phyloP scores from a whole-genome alignment of 2,113 vertebrate species.

The Sitta europaea region DNA sequence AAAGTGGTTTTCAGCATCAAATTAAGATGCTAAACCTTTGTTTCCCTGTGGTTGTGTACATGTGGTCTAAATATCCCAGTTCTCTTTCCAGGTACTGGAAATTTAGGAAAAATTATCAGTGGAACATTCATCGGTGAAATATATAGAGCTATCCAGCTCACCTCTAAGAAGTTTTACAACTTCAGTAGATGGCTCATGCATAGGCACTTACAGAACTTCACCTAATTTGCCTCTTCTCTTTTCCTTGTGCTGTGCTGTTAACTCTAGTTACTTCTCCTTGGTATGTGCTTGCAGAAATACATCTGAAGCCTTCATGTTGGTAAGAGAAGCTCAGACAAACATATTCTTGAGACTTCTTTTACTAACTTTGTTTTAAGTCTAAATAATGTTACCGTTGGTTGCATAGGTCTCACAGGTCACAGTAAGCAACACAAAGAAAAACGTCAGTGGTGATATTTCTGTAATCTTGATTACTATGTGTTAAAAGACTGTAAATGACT shows the following conservation, averaged over 20 bases:
- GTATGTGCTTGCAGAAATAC: neutral
- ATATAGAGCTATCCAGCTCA: neutral
- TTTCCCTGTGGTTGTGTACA: neutral
- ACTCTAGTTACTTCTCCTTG: neutral
- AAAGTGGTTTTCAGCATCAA: neutral
- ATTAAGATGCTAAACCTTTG: neutral
- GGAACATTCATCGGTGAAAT: neutral
- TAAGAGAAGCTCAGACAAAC: neutral
- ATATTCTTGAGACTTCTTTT: neutral
- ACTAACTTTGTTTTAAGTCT: neutral
- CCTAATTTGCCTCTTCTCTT: neutral
- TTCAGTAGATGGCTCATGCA: neutral
- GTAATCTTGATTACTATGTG: neutral
- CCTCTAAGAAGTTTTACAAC: neutral
- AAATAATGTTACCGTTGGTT: neutral
- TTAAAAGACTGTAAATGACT: neutral
- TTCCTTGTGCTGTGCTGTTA: neutral
- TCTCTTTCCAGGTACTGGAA: neutral
- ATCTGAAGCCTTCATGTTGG: neutral
- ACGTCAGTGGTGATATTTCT: neutral
- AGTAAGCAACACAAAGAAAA: neutral
- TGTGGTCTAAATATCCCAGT: neutral
- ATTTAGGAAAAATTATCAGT: neutral
- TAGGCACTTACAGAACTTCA: neutral
- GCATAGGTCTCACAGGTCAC: neutral